phyloP scores from a whole-genome alignment of 2,113 vertebrate genomes.

The Glareola pratincola region DNA sequence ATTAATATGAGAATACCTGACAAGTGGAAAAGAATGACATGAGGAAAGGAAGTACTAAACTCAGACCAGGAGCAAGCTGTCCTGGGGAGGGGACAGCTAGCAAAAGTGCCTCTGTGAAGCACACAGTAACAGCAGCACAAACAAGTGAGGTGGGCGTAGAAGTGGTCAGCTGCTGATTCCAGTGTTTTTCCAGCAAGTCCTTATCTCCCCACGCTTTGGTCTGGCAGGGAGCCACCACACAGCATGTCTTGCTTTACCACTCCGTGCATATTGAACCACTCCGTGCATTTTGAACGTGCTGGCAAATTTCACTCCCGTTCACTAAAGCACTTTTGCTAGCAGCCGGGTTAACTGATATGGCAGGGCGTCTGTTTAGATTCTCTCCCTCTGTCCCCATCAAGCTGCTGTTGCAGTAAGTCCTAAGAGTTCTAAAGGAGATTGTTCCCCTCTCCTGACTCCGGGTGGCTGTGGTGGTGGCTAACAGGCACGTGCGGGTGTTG shows the following conservation, averaged over 20 bases:
- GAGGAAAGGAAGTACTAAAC: not conserved
- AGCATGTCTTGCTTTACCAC: not conserved
- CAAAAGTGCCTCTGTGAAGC: not conserved
- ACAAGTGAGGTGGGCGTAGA: not conserved
- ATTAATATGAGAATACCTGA: not conserved
- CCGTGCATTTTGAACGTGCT: fast-evolving
- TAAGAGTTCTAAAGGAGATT: not conserved
- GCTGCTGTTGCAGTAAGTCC: not conserved
- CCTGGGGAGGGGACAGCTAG: not conserved
- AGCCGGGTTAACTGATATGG: not conserved
- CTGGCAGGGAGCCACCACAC: not conserved
- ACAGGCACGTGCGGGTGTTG: not conserved
- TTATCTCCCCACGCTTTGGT: not conserved
- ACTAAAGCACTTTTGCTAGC: not conserved
- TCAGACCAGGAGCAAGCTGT: not conserved
- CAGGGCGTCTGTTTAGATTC: not conserved
- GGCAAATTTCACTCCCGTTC: not conserved
- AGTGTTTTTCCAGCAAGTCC: not conserved
- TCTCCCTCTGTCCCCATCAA: not conserved
- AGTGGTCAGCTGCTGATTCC: not conserved
- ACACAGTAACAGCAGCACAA: not conserved
- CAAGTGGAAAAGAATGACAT: not conserved
- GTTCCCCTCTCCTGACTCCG: not conserved
- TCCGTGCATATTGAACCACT: not conserved
- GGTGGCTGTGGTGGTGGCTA: not conserved